These are phyloP conservation scores for Hymenopus coronatus DNA, from an alignment of 2,888 invertebrate genomes.

Conservation along the genomic window DNA sequence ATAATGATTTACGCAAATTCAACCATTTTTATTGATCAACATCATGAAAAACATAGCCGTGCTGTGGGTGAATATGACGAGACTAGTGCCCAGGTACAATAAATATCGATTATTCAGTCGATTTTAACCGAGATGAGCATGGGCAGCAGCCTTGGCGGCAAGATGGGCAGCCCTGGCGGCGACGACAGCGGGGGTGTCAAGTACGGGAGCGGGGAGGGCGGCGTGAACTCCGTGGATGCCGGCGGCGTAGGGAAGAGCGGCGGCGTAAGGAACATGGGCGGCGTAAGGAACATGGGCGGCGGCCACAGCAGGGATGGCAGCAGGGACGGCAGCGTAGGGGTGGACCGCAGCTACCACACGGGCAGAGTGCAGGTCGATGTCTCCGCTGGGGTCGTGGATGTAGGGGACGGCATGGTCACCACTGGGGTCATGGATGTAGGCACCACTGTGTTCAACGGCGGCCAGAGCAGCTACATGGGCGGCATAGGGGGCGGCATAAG, in stretches of 20 bases:
- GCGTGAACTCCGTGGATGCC: neutral
- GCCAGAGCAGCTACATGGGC: neutral
- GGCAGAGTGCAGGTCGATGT: neutral
- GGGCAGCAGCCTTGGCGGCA: neutral
- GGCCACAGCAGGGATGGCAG: neutral
- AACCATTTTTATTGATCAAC: neutral
- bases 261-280: neutral
- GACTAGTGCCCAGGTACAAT: neutral
- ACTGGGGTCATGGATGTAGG: neutral
- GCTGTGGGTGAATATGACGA: neutral
- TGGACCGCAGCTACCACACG: neutral
- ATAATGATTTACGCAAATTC: neutral
- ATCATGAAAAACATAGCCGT: neutral
- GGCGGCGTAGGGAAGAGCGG: no score
- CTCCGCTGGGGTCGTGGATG: neutral
- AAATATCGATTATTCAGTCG: neutral
- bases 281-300: neutral
- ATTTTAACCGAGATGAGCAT: neutral
- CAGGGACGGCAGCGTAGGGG: neutral
- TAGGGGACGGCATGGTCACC: neutral
- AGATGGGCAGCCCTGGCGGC: neutral
- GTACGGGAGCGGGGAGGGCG: no score
- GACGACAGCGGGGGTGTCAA: neutral
- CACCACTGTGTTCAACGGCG: neutral
- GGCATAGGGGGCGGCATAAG: neutral